Percentiles rank a stretch among this genome's conserved stretches.
Conservation (phyloP, 2,797 vertebrate species). For the Pseudomugil gertrudae region DNA sequence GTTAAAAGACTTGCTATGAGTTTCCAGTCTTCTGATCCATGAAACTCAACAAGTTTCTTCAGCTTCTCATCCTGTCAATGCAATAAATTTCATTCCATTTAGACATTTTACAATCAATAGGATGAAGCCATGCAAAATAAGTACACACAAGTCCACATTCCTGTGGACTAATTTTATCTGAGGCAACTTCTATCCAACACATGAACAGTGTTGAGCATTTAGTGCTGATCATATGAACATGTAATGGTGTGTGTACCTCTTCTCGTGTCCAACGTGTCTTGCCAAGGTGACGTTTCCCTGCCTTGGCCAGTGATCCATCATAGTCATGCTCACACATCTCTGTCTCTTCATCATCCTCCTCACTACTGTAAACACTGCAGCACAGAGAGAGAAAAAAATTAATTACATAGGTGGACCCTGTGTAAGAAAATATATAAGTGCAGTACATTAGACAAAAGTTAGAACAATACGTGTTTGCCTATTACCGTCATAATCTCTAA, state of each 20-base stretch:
- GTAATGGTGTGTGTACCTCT: conserved; percentile 84
- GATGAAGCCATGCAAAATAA: background rate
- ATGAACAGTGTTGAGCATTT: background rate
- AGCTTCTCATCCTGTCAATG: conserved; percentile 92
- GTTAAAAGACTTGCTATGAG: conserved; percentile 94
- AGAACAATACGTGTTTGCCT: conserved; percentile 33
- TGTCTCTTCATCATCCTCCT: conserved; percentile 96
- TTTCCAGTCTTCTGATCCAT: conserved; percentile 99
- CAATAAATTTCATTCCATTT: background rate
- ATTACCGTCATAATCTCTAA: conserved; percentile 61
- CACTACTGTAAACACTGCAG: conserved; percentile 95
- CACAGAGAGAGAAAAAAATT: conserved; percentile 4
- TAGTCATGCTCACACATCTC: conserved; percentile 98
- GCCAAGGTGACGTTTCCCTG: conserved; percentile 94
- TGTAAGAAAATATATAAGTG: conserved; percentile 25
- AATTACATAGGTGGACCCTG: conserved; percentile 26
- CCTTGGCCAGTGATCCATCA: conserved; percentile 91
- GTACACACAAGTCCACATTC: background rate
- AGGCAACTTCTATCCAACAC: background rate
- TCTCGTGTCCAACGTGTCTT: conserved; percentile 99
- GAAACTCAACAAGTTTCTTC: conserved; percentile 95
- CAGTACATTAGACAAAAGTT: conserved; percentile 44
- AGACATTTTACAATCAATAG: background rate
- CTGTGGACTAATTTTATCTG: conserved; percentile 5
- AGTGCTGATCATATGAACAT: background rate